Conservation (phyloP, 2,888 invertebrate genomes). For the Polydrusus tereticollis region DNA sequence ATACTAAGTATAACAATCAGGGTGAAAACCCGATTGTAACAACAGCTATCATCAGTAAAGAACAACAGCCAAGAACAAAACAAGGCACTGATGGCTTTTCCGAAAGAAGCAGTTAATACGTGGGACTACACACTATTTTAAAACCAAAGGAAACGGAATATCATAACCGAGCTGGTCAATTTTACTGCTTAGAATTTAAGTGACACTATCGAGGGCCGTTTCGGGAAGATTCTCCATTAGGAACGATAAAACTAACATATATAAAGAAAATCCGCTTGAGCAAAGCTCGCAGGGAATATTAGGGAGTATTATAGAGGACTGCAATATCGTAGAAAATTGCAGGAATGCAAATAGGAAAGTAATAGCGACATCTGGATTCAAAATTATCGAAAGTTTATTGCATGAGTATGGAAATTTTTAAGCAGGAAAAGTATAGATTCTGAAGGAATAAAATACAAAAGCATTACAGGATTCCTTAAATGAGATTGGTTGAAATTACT, state of each 20-base stretch:
- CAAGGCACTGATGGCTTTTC: too few relatives aligned
- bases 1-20: too few relatives aligned
- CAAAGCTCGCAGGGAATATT: slow-evolving; percentile 32
- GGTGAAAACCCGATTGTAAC: too few relatives aligned
- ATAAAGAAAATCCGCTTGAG: slow-evolving; percentile 31
- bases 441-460: too few relatives aligned
- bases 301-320: slow-evolving; percentile 36
- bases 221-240: slow-evolving; percentile 35
- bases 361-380: slow-evolving; percentile 30
- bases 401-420: slow-evolving; percentile 4
- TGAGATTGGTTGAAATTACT: too few relatives aligned
- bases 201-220: slow-evolving; percentile 36
- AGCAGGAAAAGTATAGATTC: not conserved
- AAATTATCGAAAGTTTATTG: not conserved
- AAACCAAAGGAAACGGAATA: slow-evolving; percentile 8
- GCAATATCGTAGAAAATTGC: slow-evolving; percentile 38
- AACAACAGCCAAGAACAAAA: too few relatives aligned
- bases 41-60: too few relatives aligned
- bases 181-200: slow-evolving; percentile 34
- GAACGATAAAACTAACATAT: slow-evolving; percentile 38
- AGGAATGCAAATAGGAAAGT: slow-evolving; percentile 29
- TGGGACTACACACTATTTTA: too few relatives aligned
- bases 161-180: slow-evolving; percentile 31
- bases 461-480: too few relatives aligned
- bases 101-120: too few relatives aligned